Conservation (phyloP, 2,888 invertebrate species). For the Euzophera pinguis region DNA sequence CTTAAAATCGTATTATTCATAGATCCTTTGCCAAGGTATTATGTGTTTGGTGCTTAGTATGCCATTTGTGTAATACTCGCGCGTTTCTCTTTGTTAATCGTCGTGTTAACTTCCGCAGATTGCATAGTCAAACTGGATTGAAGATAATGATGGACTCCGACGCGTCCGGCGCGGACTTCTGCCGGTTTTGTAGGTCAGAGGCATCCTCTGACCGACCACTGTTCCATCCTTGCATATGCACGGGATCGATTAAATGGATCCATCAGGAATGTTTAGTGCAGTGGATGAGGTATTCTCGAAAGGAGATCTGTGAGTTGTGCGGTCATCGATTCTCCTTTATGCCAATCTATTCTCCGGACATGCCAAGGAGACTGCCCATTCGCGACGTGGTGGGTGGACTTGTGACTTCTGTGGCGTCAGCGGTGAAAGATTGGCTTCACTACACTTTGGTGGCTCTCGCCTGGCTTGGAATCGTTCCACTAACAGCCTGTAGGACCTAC, state of each 20-base stretch:
- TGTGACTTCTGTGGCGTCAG: slow-evolving; percentile 92
- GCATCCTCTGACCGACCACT: slow-evolving; percentile 94
- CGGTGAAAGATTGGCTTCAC: slow-evolving; percentile 97
- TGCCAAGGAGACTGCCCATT: slow-evolving; percentile 98
- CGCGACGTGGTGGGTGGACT: slow-evolving; percentile 95
- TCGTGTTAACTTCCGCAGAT: slow-evolving; percentile 50
- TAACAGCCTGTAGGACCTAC: slow-evolving; percentile 97
- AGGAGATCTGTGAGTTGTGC: slow-evolving; percentile 99
- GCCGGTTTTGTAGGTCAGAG: slow-evolving; percentile 98
- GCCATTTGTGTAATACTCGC: background rate
- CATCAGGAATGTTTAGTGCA: slow-evolving; percentile 99
- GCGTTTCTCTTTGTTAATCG: slow-evolving; percentile 6
- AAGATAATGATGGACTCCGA: slow-evolving; percentile 72
- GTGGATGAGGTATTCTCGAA: slow-evolving; percentile 99
- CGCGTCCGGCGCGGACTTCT: slow-evolving; percentile 90
- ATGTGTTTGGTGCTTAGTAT: slow-evolving; percentile 22
- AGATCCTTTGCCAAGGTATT: slow-evolving; percentile 37
- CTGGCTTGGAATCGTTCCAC: slow-evolving; percentile 97
- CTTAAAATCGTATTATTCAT: slow-evolving; percentile 28
- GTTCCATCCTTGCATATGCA: slow-evolving; percentile 99
- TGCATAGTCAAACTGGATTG: slow-evolving; percentile 67
- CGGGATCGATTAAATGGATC: slow-evolving; percentile 99
- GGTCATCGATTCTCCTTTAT: slow-evolving; percentile 98
- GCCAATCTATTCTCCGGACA: slow-evolving; percentile 99
- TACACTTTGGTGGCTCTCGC: slow-evolving; percentile 98